These are phyloP conservation scores for Heteromyza rotundicornis DNA, from an alignment of 2,888 invertebrate genomes.

Conservation along the genomic window DNA sequence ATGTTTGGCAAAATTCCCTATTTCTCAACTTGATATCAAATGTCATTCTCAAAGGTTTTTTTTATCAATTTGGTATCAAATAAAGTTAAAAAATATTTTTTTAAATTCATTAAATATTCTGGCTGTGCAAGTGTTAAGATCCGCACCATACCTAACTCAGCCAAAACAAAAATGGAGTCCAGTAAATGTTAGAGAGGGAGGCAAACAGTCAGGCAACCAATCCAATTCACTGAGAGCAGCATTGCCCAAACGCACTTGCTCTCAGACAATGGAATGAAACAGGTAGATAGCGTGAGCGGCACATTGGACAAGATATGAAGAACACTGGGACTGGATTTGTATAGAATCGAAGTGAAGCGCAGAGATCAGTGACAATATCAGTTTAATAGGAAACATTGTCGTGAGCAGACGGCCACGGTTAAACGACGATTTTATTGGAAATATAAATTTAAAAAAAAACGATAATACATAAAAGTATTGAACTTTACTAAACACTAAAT, in stretches of 20 bases:
- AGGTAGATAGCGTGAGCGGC: neutral
- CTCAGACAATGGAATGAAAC: neutral
- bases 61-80: too few relatives aligned
- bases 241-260: neutral
- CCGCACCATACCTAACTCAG: neutral
- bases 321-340: too few relatives aligned
- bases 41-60: too few relatives aligned
- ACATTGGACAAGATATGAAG: too few relatives aligned
- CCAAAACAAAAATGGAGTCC: neutral
- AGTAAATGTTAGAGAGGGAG: neutral
- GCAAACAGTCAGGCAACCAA: neutral
- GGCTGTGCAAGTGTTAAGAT: neutral
- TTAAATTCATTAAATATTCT: neutral
- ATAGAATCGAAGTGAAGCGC: too few relatives aligned
- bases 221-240: neutral
- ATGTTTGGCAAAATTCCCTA: too few relatives aligned
- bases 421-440: neutral
- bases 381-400: too few relatives aligned
- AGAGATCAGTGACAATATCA: too few relatives aligned
- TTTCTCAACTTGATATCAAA: too few relatives aligned
- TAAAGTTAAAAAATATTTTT: neutral
- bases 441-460: neutral
- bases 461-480: too few relatives aligned
- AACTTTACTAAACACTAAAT: neutral
- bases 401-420: too few relatives aligned